These are phyloP conservation scores for Cordilura impudica DNA, from an alignment of 2,888 invertebrate genomes.

Conservation along the genomic window DNA sequence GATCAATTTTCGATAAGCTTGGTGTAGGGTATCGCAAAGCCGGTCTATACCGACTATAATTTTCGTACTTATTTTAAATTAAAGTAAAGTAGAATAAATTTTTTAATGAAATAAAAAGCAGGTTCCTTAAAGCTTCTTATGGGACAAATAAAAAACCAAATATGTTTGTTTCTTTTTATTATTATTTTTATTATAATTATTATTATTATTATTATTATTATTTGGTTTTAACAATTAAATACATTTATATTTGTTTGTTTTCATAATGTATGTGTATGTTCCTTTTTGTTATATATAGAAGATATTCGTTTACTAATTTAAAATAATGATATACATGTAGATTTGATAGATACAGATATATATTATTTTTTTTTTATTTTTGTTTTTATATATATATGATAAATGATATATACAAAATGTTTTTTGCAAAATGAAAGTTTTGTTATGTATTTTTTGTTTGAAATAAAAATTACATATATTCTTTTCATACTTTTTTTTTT, in stretches of 20 bases:
- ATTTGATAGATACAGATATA: conserved; percentile 58
- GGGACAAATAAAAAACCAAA: conserved; percentile 1
- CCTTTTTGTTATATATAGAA: conserved; percentile 43
- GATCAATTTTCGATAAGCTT: too few relatives aligned
- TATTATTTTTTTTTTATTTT: conserved; percentile 11
- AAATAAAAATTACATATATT: conserved; percentile 20
- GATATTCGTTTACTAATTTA: conserved; percentile 59
- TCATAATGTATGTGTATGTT: conserved; percentile 10
- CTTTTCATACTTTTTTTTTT: conserved; percentile 21
- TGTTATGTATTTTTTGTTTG: background rate
- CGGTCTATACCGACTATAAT: too few relatives aligned
- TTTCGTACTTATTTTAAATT: too few relatives aligned
- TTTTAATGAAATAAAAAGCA: background rate
- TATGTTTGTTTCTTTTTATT: conserved; percentile 1
- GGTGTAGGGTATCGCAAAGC: too few relatives aligned
- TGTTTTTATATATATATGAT: conserved; percentile 42
- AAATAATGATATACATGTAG: conserved; percentile 63
- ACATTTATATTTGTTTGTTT: conserved; percentile 29
- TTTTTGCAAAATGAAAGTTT: background rate
- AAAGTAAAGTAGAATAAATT: too few relatives aligned
- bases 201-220: conserved; percentile 11
- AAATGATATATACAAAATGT: conserved; percentile 54
- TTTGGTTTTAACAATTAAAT: conserved; percentile 30
- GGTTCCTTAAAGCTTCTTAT: background rate
- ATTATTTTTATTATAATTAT: conserved; percentile 44